A percentile compares a stretch with the other conserved stretches of the same genome.
These are phyloP conservation scores for Willowsia nigromaculata DNA, from an alignment of 2,888 invertebrate species.

Conservation along the genomic window DNA sequence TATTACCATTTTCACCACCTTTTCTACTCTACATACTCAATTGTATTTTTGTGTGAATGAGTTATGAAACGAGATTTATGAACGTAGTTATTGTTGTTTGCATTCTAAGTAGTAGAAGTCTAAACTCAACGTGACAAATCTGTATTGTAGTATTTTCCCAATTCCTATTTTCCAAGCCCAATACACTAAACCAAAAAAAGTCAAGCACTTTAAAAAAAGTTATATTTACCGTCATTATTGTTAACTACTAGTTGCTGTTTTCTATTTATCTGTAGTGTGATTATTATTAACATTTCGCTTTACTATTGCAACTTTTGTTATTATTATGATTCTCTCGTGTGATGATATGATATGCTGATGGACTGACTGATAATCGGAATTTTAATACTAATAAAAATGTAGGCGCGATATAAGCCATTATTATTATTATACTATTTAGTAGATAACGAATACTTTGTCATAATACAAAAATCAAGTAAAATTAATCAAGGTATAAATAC, in stretches of 20 bases:
- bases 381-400: conserved; percentile 37
- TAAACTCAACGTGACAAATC: background rate
- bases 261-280: background rate
- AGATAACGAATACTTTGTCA: background rate
- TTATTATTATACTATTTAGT: conserved; percentile 12
- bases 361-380: conserved; percentile 68
- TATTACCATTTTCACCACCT: conserved; percentile 28
- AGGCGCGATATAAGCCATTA: conserved; percentile 32
- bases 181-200: background rate
- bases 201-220: too few species aligned
- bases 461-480: conserved; percentile 39
- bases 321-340: conserved; percentile 50
- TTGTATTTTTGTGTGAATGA: background rate
- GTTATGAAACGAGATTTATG: background rate
- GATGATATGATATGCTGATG: conserved; percentile 64
- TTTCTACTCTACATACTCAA: background rate
- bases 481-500: background rate
- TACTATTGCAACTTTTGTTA: conserved; percentile 3
- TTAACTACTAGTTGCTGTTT: background rate
- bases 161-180: background rate
- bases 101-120: background rate
- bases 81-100: too few species aligned
- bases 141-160: background rate
- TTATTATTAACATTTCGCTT: background rate
- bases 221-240: background rate